Base-by-base conservation (phyloP, 37 sponge, comb jelly and placozoan genomes). In the Haliclona indistincta region DNA sequence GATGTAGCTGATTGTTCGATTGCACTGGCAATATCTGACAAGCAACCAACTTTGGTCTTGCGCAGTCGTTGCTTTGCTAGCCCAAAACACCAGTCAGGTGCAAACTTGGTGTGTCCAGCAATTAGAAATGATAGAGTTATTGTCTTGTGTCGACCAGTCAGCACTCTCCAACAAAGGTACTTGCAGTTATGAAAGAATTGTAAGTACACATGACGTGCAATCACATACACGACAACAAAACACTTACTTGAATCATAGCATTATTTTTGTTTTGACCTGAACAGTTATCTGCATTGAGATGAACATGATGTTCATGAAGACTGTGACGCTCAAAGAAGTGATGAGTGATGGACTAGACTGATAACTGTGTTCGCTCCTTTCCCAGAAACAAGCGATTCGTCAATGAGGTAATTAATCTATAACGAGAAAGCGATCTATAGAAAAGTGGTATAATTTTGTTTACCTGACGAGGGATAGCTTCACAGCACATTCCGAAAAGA, bases 401-500 rank as follows among this genome's bases (percentile, higher is more conserved):
- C 81, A 61, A 80, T 70, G 43, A 70, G 81, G 58, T 54, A 70
- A 37, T 76, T n/a, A n/a, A n/a, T n/a, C n/a, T n/a, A n/a, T n/a
- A n/a, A n/a, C n/a, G n/a, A n/a, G n/a, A n/a, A n/a, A n/a, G n/a
- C n/a, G n/a, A n/a, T n/a, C n/a, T n/a, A n/a, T n/a, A n/a, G n/a
- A n/a, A n/a, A n/a, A n/a, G n/a, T n/a, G n/a, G n/a, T n/a, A n/a
- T n/a, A n/a, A n/a, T n/a, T n/a, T n/a, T n/a, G n/a, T 80, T 45
- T 37, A 88, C 74, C 68, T 88, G 88, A 0, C 68, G 62, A 3
- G 88, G 88, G 11, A 88, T 71, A 11, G 73, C 72, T 53, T 88
- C 88, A 43, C 88, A 88, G 73, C 68, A 64, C 17, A 88, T 63
- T 22, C 88, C 88, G 43, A 88, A 88, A 0, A 88, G 30, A 15